phyloP scores from a whole-genome alignment of 2,888 invertebrate species.

The Aromia moschata region DNA sequence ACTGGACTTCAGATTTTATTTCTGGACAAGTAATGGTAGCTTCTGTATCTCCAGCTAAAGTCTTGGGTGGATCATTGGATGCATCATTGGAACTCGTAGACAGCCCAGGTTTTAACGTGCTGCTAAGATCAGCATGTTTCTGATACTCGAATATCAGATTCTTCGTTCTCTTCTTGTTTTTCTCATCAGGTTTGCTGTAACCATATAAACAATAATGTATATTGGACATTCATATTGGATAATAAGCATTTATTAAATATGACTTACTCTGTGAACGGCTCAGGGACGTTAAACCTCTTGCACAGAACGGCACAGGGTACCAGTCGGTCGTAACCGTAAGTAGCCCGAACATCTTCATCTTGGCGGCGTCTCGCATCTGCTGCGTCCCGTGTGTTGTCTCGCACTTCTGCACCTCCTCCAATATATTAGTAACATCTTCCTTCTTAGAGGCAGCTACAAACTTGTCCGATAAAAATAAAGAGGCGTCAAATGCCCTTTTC shows the following conservation, averaged over 20 bases:
- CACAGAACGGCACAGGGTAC: slow-evolving; percentile 88
- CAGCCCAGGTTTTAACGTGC: slow-evolving; percentile 50
- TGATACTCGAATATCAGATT: slow-evolving; percentile 83
- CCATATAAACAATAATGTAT: no score
- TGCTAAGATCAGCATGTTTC: slow-evolving; percentile 61
- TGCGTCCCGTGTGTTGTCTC: slow-evolving; percentile 61
- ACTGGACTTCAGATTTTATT: not conserved
- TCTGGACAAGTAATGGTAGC: not conserved
- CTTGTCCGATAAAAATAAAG: slow-evolving; percentile 62
- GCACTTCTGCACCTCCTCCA: slow-evolving; percentile 53
- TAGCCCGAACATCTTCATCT: slow-evolving; percentile 79
- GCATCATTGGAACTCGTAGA: slow-evolving; percentile 17
- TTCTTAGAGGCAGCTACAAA: slow-evolving; percentile 71
- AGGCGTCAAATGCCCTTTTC: slow-evolving; percentile 29
- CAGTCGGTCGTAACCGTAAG: slow-evolving; percentile 79
- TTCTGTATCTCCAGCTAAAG: not conserved
- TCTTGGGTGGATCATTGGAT: not conserved
- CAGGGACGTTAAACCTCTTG: slow-evolving; percentile 92
- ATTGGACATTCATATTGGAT: no score
- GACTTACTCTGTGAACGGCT: slow-evolving; percentile 77
- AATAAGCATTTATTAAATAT: no score
- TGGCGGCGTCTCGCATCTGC: slow-evolving; percentile 75
- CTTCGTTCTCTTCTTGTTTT: slow-evolving; percentile 67
- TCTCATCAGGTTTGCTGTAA: slow-evolving; percentile 28
- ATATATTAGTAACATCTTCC: slow-evolving; percentile 61